These are phyloP conservation scores for Cheumatopsyche charites DNA, from an alignment of 1,140 invertebrate genomes.

Conservation along the genomic window DNA sequence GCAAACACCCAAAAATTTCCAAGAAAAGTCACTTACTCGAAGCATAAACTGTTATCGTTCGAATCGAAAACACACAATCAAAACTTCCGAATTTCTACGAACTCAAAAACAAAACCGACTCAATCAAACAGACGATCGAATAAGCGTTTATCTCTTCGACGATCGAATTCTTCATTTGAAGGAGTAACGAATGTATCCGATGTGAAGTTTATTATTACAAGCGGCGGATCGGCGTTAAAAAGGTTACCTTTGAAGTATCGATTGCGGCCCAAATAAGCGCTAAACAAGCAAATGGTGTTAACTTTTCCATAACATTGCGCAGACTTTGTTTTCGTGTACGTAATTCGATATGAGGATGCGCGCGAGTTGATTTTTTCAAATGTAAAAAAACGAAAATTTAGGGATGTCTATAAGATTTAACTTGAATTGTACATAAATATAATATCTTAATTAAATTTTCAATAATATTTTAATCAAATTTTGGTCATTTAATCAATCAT, in stretches of 20 bases:
- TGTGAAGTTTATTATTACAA: slow-evolving; percentile 36
- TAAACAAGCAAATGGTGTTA: slow-evolving; percentile 47
- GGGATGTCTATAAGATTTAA: background rate
- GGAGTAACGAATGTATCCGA: slow-evolving; percentile 4
- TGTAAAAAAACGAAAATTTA: background rate
- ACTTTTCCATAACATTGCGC: slow-evolving; percentile 43
- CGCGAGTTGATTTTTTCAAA: slow-evolving; percentile 19
- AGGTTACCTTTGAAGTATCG: slow-evolving; percentile 45
- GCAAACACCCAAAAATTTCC: slow-evolving; percentile 2
- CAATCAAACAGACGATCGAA: background rate
- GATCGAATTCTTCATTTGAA: background rate
- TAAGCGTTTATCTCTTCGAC: background rate
- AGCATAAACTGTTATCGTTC: background rate
- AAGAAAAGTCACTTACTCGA: slow-evolving; percentile 21
- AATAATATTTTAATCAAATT: background rate
- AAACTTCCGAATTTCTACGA: too few species aligned
- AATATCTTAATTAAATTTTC: background rate
- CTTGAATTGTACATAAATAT: too few species aligned
- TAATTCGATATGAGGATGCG: slow-evolving; percentile 38
- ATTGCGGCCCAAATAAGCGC: slow-evolving; percentile 40
- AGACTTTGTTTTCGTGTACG: slow-evolving; percentile 43
- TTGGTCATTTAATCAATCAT: background rate
- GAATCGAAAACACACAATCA: too few species aligned
- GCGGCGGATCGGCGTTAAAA: slow-evolving; percentile 20
- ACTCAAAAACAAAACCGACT: too few species aligned